Percentiles rank a stretch among this genome's conserved stretches.
These are phyloP conservation scores for Xestobium rufovillosum DNA, from an alignment of 2,888 invertebrate species.

Conservation along the genomic window DNA sequence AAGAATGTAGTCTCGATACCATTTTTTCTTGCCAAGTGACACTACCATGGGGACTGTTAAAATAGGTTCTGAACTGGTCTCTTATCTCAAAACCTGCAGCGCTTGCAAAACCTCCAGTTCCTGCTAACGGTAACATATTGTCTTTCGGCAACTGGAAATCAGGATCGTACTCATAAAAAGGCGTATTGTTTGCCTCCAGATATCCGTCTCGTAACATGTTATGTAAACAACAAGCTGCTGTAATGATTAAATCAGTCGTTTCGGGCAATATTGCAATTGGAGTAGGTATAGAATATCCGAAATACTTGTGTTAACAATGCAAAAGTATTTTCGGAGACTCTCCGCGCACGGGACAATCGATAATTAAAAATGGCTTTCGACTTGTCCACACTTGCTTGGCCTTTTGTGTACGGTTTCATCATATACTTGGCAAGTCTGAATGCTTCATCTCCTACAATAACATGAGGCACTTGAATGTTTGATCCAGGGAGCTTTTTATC, in stretches of 20 bases:
- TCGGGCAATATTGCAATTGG: not conserved
- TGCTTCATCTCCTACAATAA: not conserved
- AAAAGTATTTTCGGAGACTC: conserved; percentile 1
- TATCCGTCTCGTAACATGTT: not conserved
- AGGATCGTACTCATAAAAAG: not conserved
- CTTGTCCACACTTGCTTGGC: not conserved
- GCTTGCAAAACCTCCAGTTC: conserved; percentile 1
- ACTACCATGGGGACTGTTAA: not conserved
- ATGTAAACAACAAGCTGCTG: not conserved
- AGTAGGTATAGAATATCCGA: not conserved
- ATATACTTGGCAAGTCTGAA: not conserved
- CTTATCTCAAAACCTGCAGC: not conserved
- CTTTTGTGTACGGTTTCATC: not conserved
- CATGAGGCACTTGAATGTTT: not conserved
- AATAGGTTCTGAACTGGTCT: not conserved
- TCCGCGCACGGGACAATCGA: not conserved
- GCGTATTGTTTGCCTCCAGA: not conserved
- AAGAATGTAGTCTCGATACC: not conserved
- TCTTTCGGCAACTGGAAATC: not conserved
- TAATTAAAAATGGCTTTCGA: not conserved
- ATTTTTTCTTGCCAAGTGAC: not conserved
- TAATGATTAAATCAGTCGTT: not conserved
- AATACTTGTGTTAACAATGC: not conserved
- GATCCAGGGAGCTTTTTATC: conserved; percentile 6
- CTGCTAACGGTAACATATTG: not conserved